Base-by-base conservation (phyloP, 2,888 invertebrate species). In the Caradrina clavipalpis region DNA sequence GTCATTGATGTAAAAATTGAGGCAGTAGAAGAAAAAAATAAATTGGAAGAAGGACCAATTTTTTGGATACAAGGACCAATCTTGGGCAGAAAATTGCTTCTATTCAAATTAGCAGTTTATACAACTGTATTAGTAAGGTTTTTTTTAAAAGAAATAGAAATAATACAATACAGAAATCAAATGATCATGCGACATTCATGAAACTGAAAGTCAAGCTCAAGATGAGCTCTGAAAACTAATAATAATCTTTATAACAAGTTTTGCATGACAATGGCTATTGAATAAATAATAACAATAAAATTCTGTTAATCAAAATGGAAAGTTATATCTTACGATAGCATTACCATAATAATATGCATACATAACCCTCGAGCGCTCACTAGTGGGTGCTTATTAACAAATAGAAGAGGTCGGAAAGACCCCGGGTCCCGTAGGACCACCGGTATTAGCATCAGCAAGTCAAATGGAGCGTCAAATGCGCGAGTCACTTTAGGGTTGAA, bases 371-470 rank as follows among this genome's bases (percentile, higher is more conserved):
- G 26, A 75, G 64, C 47, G 68, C 51, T 72, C 83, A 85, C 79
- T 82, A 79, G 87, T 89, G 86, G 88, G 86, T 88, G 87, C 88
- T 87, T 91, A 91, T 91, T 90, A 89, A 91, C 93, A 93, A 94
- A 91, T 89, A 93, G 89, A 92, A 89, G 87, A 89, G 90, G 87
- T 88, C 85, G 80, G 22, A 75, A 74, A 82, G 86, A 85, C 70
- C 78, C 76, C 73, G 76, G 70, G 82, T 79, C 88, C 86, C 80
- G 74, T 51, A 82, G 88, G 93, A 93, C 93, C 94, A 93, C 94
- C 93, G 89, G 91, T 93, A 90, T 90, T 89, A 89, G 78, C 90
- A 93, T 94, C 92, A 93, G 89, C 92, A 93, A 94, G 92, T 93
- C 92, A 88, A 94, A 93, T 93, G 87, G 76, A 87, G 73, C 75